Conservation (phyloP, 2,113 vertebrate genomes). For the Coregonus clupeaformis region DNA sequence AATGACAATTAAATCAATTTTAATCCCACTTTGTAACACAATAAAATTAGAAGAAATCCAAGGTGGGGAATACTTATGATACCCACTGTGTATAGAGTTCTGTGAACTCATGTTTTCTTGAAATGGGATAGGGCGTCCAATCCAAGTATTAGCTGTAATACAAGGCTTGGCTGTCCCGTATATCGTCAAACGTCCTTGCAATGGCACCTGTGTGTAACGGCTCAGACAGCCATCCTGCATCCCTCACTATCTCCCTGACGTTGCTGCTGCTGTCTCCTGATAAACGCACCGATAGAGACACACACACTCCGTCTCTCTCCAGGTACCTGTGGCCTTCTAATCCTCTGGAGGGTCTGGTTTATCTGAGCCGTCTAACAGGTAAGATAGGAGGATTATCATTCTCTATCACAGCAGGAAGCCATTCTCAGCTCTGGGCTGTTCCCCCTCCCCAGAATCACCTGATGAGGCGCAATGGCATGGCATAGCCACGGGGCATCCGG, state of each 20-base stretch:
- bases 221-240: conserved; percentile 23
- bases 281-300: conserved; percentile 14
- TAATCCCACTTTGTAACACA: too few relatives aligned
- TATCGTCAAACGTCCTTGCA: conserved; percentile 32
- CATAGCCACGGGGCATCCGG: conserved; percentile 10
- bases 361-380: conserved; percentile 54
- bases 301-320: conserved; percentile 27
- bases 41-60: too few relatives aligned
- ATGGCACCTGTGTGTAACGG: conserved; percentile 13
- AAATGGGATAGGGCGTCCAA: not conserved
- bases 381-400: conserved; percentile 56
- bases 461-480: not conserved
- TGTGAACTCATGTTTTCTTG: not conserved
- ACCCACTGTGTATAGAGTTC: not conserved
- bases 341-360: conserved; percentile 50
- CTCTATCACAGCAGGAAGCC: conserved; percentile 38
- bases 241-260: conserved; percentile 3
- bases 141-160: conserved; percentile 2
- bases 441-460: conserved; percentile 6
- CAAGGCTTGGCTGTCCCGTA: not conserved
- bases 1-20: too few relatives aligned
- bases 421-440: conserved; percentile 28
- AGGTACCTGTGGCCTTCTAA: conserved; percentile 40
- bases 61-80: too few relatives aligned
- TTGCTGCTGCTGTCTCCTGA: conserved; percentile 22